Evolutionary conservation across 2,888 invertebrate genomes (phyloP).

Genomic region (Caenorhabditis sp.): DNA sequence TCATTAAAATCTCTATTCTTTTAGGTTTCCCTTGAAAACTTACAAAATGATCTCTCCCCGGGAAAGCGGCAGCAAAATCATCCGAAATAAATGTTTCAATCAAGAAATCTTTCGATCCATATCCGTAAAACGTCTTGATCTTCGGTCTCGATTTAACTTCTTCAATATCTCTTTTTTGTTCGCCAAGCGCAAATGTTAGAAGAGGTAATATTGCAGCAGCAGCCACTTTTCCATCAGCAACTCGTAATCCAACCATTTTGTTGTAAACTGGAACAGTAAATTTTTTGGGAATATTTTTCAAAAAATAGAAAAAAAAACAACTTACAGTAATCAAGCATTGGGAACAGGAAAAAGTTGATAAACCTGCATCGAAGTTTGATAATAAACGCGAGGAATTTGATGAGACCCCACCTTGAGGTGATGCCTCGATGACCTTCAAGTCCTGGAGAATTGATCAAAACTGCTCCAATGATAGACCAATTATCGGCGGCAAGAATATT

Average conservation of each 20-base stretch:
- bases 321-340: constrained; percentile 33
- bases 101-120: constrained; percentile 27
- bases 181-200: constrained; percentile 36
- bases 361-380: constrained; percentile 10
- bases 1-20: no score
- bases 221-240: constrained; percentile 25
- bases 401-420: constrained; percentile 16
- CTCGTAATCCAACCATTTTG: constrained; percentile 28
- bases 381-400: constrained; percentile 18
- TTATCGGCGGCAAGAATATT: constrained; percentile 21
- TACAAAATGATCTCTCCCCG: constrained; percentile 24
- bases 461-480: constrained; percentile 29
- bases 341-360: constrained; percentile 21
- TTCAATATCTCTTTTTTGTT: constrained; percentile 24
- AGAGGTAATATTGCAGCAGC: constrained; percentile 35
- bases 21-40: no score
- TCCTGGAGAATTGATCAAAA: constrained; percentile 32
- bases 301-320: no score
- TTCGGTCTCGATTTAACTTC: constrained; percentile 21
- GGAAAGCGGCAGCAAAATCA: constrained; percentile 26
- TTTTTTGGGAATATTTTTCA: no score
- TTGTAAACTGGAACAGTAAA: constrained; percentile 24
- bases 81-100: constrained; percentile 27
- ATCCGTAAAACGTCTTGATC: constrained; percentile 31
- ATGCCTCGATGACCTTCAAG: constrained; percentile 28